These are phyloP conservation scores for Aspidoscelis tigris DNA, from an alignment of 2,113 vertebrate genomes.

Conservation along the genomic window DNA sequence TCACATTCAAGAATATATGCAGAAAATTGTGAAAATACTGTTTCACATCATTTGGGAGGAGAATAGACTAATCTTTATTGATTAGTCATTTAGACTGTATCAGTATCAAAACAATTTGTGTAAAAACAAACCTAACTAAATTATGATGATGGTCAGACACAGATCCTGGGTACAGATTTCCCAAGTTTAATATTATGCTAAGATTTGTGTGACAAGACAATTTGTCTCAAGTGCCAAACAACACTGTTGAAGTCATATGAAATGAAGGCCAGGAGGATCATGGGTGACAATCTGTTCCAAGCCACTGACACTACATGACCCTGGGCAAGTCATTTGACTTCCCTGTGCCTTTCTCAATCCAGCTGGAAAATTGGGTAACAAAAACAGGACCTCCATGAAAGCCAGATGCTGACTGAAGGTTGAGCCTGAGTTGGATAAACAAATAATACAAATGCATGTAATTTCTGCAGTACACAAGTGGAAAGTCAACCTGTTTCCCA, in stretches of 20 bases:
- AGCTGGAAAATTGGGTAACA: constrained; percentile 75
- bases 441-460: constrained; percentile 58
- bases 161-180: neutral
- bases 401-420: constrained; percentile 60
- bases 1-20: constrained; percentile 53
- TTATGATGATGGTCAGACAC: neutral
- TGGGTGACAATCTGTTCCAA: constrained; percentile 69
- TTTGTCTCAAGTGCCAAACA: constrained; percentile 49
- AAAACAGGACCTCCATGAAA: constrained; percentile 68
- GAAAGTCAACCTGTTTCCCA: constrained; percentile 35
- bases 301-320: constrained; percentile 49
- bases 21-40: neutral
- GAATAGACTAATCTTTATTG: neutral
- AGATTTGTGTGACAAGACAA: constrained; percentile 28
- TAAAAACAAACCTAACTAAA: neutral
- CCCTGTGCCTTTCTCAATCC: constrained; percentile 68
- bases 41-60: neutral
- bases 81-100: neutral
- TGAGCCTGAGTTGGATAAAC: constrained; percentile 66
- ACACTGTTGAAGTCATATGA: constrained; percentile 27
- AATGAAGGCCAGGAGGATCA: neutral
- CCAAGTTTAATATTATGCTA: neutral
- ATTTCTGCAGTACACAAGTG: constrained; percentile 39
- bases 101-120: constrained; percentile 7
- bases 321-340: constrained; percentile 69